Conservation (phyloP, 2,888 invertebrate species). For the Eubasilissa splendida region DNA sequence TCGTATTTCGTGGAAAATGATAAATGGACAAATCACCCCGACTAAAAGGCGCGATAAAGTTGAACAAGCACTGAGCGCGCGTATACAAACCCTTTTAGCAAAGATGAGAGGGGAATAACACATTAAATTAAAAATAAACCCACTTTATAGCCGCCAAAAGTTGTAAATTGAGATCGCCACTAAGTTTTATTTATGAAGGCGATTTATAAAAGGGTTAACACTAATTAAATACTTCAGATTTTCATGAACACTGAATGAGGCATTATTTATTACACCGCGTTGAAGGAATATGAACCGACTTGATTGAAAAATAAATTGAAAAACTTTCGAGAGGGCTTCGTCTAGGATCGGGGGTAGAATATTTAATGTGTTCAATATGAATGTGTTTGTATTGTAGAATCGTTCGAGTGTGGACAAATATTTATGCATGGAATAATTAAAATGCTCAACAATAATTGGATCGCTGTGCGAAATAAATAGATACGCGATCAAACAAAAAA, state of each 20-base stretch:
- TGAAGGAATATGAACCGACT: constrained; percentile 2
- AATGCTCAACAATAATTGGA: background rate
- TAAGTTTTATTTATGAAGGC: background rate
- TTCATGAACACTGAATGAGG: constrained; percentile 5
- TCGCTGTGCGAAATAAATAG: too few species aligned
- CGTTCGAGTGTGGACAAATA: constrained; percentile 1
- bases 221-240: constrained; percentile 12
- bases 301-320: constrained; percentile 42
- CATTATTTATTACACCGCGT: background rate
- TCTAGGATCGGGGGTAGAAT: constrained; percentile 26
- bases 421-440: constrained; percentile 25
- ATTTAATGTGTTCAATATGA: constrained; percentile 32
- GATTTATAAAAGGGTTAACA: constrained; percentile 12
- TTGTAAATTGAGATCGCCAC: background rate
- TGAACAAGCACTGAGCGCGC: background rate
- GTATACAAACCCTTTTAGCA: constrained; percentile 1
- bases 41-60: background rate
- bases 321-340: constrained; percentile 38
- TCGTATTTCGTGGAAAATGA: too few species aligned
- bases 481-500: too few species aligned
- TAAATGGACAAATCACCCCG: too few species aligned
- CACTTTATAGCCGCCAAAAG: constrained; percentile 14
- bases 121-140: constrained; percentile 4
- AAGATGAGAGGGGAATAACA: background rate
- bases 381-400: constrained; percentile 24